phyloP scores from a whole-genome alignment of 1,140 invertebrate species.

The Popillia japonica region DNA sequence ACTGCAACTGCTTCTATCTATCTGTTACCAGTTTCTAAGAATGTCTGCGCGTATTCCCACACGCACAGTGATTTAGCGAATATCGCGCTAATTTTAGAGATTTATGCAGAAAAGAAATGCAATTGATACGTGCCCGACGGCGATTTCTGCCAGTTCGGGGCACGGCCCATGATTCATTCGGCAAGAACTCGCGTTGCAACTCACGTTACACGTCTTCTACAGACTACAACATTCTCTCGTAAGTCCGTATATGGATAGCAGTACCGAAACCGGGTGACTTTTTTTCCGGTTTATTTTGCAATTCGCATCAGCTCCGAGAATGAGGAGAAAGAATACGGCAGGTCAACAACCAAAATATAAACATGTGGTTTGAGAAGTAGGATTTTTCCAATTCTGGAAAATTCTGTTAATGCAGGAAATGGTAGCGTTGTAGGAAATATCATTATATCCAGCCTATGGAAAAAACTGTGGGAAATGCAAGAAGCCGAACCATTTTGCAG shows the following conservation, averaged over 20 bases:
- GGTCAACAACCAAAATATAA: conserved; percentile 11
- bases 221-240: neutral
- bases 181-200: conserved; percentile 10
- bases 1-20: neutral
- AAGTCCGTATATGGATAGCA: conserved; percentile 1
- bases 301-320: neutral
- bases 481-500: too few relatives aligned
- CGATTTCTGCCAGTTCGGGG: neutral
- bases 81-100: neutral
- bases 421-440: too few relatives aligned
- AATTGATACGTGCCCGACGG: neutral
- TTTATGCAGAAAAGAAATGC: conserved; percentile 5
- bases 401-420: too few relatives aligned
- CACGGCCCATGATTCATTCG: neutral
- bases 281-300: neutral
- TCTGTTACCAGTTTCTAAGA: neutral
- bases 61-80: neutral
- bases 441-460: too few relatives aligned
- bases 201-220: neutral
- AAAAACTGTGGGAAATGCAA: too few relatives aligned
- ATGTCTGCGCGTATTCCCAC: neutral
- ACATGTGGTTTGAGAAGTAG: neutral
- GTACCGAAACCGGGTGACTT: conserved; percentile 3
- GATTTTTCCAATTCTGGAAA: too few relatives aligned
- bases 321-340: neutral